phyloP scores from a whole-genome alignment of 2,888 invertebrate species.

The Thereva nobilitata region DNA sequence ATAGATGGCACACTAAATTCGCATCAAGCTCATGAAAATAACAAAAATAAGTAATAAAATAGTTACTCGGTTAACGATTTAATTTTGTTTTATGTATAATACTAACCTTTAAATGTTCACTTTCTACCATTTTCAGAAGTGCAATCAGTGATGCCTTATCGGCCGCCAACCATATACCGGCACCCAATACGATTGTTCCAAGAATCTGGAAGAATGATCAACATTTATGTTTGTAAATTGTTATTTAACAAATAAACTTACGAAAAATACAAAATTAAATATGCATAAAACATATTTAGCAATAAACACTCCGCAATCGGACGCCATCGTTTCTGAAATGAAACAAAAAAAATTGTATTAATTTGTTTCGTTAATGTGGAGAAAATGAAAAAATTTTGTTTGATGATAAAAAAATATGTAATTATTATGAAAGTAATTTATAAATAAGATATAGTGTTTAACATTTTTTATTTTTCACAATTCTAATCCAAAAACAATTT shows the following conservation, averaged over 20 bases:
- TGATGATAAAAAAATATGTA: too few relatives aligned
- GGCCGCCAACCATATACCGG: slow-evolving; percentile 71
- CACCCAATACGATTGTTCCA: slow-evolving; percentile 66
- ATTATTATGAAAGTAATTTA: too few relatives aligned
- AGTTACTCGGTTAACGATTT: background rate
- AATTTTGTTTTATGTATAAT: background rate
- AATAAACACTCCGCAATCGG: slow-evolving; percentile 66
- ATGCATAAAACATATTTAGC: slow-evolving; percentile 73
- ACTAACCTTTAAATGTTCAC: slow-evolving; percentile 64
- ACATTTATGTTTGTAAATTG: slow-evolving; percentile 7
- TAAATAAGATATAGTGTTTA: too few relatives aligned
- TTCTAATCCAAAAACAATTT: too few relatives aligned
- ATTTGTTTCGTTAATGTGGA: background rate
- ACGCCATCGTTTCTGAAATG: slow-evolving; percentile 53
- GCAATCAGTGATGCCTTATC: slow-evolving; percentile 70
- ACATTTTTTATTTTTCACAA: too few relatives aligned
- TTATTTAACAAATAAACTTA: slow-evolving; percentile 59
- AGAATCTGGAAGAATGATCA: slow-evolving; percentile 52
- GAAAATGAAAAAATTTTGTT: background rate
- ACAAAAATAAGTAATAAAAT: too few relatives aligned
- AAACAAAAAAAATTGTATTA: background rate
- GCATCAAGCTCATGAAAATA: too few relatives aligned
- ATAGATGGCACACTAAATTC: too few relatives aligned
- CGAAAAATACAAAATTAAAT: slow-evolving; percentile 74
- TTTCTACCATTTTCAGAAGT: slow-evolving; percentile 63